Base-by-base conservation (phyloP, 1,140 invertebrate species). In the Cydia amplana region DNA sequence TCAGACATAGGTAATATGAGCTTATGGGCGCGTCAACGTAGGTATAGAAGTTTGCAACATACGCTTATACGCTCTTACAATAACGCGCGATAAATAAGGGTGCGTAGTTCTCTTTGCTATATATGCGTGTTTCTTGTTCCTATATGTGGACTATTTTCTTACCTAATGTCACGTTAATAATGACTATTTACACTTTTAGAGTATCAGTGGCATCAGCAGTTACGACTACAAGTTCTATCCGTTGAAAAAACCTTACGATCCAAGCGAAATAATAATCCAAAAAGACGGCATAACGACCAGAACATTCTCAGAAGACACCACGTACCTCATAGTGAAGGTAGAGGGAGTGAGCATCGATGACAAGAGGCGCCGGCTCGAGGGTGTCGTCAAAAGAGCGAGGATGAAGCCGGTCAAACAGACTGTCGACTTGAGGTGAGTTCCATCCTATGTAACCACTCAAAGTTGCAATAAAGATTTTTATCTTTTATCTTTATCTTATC, bases 171-270 rank as follows among this genome's bases (percentile, higher is more conserved):
- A 40, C 36, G 9, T 4, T 49, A 49, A 49, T 51, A 51, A 51
- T 51, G 49, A 6, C 1, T 51, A 7, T n/a, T 51, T 14, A 51
- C 20, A 12, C 55, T n/a, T 74, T 28, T 55, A 90, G 88, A 79
- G 79, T 73, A 77, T 87, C 0, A 85, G n/a, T n/a, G n/a, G n/a
- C n/a, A n/a, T n/a, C n/a, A n/a, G n/a, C n/a, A n/a, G 83, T 28
- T 91, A 91, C 75, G 87, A 84, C 23, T 91, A 90, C 75, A 87
- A 91, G 65, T 91, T 87, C 51, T 80, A 87, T 55, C 84, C 88
- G 0, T 64, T 82, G 12, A 80, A 79, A 10, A 81, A 40, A 36
- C 65, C 76, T 16, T 51, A 72, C 10, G 77, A 79, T 12, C 75
- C 77, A 14, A 76, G 81, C n/a, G n/a, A 74, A 14, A 65, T 63